phyloP scores from a whole-genome alignment of 2,113 vertebrate genomes.

The Malurus alboscapulatus region DNA sequence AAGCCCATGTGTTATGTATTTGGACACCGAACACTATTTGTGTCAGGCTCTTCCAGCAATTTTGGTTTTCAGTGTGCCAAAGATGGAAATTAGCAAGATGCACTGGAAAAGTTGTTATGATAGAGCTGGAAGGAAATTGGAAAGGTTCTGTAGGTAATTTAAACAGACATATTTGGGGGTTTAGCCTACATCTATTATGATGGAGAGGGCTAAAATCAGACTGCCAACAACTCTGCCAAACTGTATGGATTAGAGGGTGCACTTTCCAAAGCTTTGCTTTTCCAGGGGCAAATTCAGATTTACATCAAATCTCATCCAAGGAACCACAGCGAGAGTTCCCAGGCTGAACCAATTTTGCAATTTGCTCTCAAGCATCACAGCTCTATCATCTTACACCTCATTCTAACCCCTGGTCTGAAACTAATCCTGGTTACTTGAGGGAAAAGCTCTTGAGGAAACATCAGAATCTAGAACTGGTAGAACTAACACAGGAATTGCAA shows the following conservation, averaged over 20 bases:
- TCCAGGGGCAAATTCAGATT: background rate
- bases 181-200: background rate
- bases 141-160: background rate
- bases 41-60: background rate
- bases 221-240: background rate
- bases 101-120: background rate
- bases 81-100: slow-evolving; percentile 28
- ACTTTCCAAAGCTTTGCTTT: background rate
- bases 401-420: background rate
- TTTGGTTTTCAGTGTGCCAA: background rate
- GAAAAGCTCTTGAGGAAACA: background rate
- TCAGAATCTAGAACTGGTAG: background rate
- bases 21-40: slow-evolving; percentile 7
- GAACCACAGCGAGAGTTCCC: background rate
- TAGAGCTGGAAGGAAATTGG: background rate
- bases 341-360: background rate
- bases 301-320: background rate
- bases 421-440: background rate
- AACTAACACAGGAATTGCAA: background rate
- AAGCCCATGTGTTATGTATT: slow-evolving; percentile 50
- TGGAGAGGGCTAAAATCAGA: background rate
- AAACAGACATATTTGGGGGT: background rate
- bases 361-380: background rate
- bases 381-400: background rate
- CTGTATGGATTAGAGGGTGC: background rate